Evolutionary conservation across 2,113 vertebrate genomes (phyloP), one percentile per base, ranked within the genome.

Genomic region (Eclectus roratus): DNA sequence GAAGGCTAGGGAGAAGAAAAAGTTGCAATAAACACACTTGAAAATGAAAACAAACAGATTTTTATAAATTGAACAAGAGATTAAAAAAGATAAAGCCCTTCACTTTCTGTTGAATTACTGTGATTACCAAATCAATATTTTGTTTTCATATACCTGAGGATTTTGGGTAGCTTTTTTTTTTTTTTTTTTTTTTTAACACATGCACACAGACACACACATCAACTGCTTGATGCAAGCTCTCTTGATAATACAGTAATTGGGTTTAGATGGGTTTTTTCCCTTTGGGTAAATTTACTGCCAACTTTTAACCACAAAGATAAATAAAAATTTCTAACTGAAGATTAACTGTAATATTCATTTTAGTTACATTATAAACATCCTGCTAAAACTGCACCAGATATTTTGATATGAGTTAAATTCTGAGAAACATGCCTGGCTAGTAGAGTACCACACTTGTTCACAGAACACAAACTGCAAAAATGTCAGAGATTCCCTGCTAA

Each of bases 161-260:
- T 64, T 1, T 3, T 11, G 17, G 19, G 4, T 9, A 35, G 23
- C 9, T 56, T 16, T 4, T 1, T 43, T 55, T 31, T 53, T 29
- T n/a, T n/a, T n/a, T n/a, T n/a, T 4, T 1, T 35, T 63, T 89
- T 73, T 86, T 68, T 80, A 17, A 64, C 24, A 39, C 39, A 46
- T 10, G 44, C 39, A 77, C 20, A 31, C 3, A 23, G 28, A 83
- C 28, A 58, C 17, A 69, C 4, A 52, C 6, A 47, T 2, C 2
- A 28, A 74, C 43, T 70, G 3, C 15, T 79, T 77, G 27, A 17
- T 80, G 1, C 27, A 49, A 65, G 3, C 44, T 85, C 28, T 65
- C 76, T 53, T 46, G 23, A 43, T 24, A 78, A 88, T 13, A 33
- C 0, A 80, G 18, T 56, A 16, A 85, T 41, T 41, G 43, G 7